Evolutionary conservation across 35 echinoderm and acorn worm genomes (phyloP).

Genomic region (Chiridota heheva): DNA sequence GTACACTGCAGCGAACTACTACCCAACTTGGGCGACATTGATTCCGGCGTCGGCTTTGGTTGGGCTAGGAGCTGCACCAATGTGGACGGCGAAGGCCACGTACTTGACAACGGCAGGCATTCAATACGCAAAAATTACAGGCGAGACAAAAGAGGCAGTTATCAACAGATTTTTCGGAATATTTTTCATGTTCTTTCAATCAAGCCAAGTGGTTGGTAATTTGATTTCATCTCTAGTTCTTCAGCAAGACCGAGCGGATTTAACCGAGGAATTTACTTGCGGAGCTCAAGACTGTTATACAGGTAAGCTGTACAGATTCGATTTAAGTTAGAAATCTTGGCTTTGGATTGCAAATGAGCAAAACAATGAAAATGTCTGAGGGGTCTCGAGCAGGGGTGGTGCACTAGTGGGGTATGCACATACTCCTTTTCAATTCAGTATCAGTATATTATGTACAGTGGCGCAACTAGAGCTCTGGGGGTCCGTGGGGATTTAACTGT

Average conservation of each 20-base stretch:
- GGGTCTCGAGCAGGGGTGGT: too few relatives aligned
- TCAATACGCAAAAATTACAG: slow-evolving; percentile 39
- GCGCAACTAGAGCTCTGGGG: too few relatives aligned
- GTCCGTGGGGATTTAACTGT: too few relatives aligned
- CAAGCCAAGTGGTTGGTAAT: slow-evolving; percentile 83
- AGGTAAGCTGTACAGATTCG: slow-evolving; percentile 49
- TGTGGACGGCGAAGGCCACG: slow-evolving; percentile 90
- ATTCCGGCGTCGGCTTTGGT: slow-evolving; percentile 88
- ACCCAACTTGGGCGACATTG: slow-evolving; percentile 79
- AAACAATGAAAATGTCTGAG: too few relatives aligned
- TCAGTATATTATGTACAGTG: too few relatives aligned
- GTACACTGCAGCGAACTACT: slow-evolving; percentile 84
- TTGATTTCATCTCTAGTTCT: slow-evolving; percentile 87
- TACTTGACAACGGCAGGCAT: slow-evolving; percentile 84
- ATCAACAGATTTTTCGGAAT: slow-evolving; percentile 91
- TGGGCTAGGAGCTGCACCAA: slow-evolving; percentile 80
- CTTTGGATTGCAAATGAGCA: too few relatives aligned
- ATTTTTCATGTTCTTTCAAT: slow-evolving; percentile 96
- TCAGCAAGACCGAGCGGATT: slow-evolving; percentile 20
- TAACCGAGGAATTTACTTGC: slow-evolving; percentile 43
- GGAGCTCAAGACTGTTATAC: slow-evolving; percentile 85
- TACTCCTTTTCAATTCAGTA: too few relatives aligned
- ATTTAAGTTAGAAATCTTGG: too few relatives aligned
- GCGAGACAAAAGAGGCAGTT: slow-evolving; percentile 46
- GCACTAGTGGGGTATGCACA: too few relatives aligned